Evolutionary conservation across 2,113 vertebrate genomes (phyloP).

Genomic region (Coreoperca whiteheadi): DNA sequence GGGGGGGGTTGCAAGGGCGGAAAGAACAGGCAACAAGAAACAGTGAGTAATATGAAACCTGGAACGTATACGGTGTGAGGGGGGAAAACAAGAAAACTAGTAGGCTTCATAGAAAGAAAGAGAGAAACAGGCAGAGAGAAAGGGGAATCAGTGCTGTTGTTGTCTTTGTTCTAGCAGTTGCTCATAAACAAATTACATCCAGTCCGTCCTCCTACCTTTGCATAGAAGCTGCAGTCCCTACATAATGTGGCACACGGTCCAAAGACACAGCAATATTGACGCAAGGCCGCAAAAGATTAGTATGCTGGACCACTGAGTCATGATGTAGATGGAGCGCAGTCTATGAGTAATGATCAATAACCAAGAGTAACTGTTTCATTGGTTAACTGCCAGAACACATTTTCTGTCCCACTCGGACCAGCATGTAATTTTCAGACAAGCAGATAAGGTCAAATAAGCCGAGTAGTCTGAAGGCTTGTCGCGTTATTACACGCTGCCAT

Average conservation of each 20-base stretch:
- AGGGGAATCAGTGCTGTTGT: conserved; percentile 40
- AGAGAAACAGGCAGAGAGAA: conserved; percentile 20
- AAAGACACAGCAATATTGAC: conserved; percentile 12
- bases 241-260: conserved; percentile 22
- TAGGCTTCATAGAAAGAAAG: conserved; percentile 19
- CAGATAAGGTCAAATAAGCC: conserved; percentile 46
- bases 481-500: conserved; percentile 33
- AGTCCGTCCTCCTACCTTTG: conserved; percentile 47
- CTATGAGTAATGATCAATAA: conserved; percentile 54
- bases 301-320: conserved; percentile 33
- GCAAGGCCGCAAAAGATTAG: conserved; percentile 15
- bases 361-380: conserved; percentile 44
- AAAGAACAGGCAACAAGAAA: conserved; percentile 41
- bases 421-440: conserved; percentile 36
- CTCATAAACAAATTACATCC: conserved; percentile 64
- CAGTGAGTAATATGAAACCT: conserved; percentile 63
- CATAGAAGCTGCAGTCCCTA: conserved; percentile 43
- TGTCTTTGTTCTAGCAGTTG: conserved; percentile 54
- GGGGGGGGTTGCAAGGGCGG: neutral
- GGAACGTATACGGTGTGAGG: neutral
- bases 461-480: conserved; percentile 47
- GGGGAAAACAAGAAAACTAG: conserved; percentile 22
- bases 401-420: conserved; percentile 36
- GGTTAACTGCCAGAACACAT: conserved; percentile 57
- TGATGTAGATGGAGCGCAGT: conserved; percentile 7